Evolutionary conservation across 2,797 vertebrate genomes (phyloP), one percentile per base, ranked within the genome.

Genomic region (Parauchenoglanis punctatus): DNA sequence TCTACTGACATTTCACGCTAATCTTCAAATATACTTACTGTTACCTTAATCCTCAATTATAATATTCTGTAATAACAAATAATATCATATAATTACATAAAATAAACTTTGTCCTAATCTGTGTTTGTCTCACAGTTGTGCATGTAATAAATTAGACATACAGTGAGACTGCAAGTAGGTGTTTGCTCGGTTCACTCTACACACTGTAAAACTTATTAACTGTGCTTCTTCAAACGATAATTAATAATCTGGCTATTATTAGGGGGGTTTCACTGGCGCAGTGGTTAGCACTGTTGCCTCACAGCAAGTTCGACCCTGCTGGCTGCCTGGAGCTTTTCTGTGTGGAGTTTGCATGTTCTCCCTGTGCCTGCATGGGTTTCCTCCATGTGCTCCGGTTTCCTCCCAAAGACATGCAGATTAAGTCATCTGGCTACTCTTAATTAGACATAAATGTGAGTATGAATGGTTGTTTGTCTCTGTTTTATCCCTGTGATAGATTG

Each of bases 61-160:
- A n/a, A 28, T 10, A 58, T 11, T 18, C 8, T 3, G 1, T 28
- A 4, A 35, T 56, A n/a, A 31, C 15, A 31, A 77, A 54, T 18
- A 77, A 49, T 75, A 23, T 18, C 77, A 35, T 52, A 8, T 17
- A 28, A 54, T 78, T 1, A 31, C 13, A 56, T 59, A 61, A 61
- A 59, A 31, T 56, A 31, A 56, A 58, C 52, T 56, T 15, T 44
- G 77, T 80, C 18, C 31, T 35, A 35, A 59, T 58, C 17, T 31
- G n/a, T 31, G 49, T 77, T 81, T 44, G 78, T 80, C 77, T 80
- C 1, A 80, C 54, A 80, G 28, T 58, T n/a, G 4, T 75, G 23
- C 11, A 10, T 56, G 17, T 31, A 54, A 56, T 54, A 5, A 76
- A 7, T 6, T 28, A 76, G 7, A 54, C n/a, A 15, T 40, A 56